Evolutionary conservation across 2,797 vertebrate species (phyloP), one percentile per base, ranked within the genome.

Genomic region (Myoxocephalus aenaeus): DNA sequence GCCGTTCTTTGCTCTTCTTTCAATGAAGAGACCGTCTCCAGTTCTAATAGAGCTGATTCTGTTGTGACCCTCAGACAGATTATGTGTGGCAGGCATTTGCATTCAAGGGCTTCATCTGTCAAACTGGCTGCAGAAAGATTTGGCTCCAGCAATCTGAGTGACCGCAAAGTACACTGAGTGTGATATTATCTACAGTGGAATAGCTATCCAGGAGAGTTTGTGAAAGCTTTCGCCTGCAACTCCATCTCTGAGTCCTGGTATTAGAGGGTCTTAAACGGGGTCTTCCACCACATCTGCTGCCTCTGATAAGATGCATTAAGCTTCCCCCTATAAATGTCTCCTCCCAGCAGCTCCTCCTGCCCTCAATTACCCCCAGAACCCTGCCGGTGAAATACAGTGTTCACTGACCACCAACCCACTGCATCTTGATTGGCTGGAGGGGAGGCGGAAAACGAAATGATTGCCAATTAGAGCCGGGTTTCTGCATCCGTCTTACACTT

Each of bases 311-410:
- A 51, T 84, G 74, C 89, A 87, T 83, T 72, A 88, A 89, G 57
- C 71, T 73, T 25, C 57, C 27, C 36, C 25, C 62, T 74, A 79
- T 68, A 84, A 40, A 85, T 84, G 63, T 78, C 56, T 74, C 83
- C 77, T 62, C 67, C 68, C 66, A 27, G 0, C 74, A 75, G 75
- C 46, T 69, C 63, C 44, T 73, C 61, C 73, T 70, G 82, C 85
- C 81, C 82, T 86, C 85, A 89, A 89, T 91, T 89, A 90, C 80
- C 89, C 79, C 90, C 79, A 89, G 89, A 80, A 18, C 84, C 81
- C 85, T 90, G 88, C 80, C 77, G 86, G 85, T 84, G 77, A 79
- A 83, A 81, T 20, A 62, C 70, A 85, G 80, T 65, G 81, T 90
- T 89, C 82, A 70, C 68, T 56, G 38, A 71, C 77, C 76, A 64